A percentile compares a stretch with the other conserved stretches of the same genome.
These are phyloP conservation scores for Leptothorax acervorum DNA, from an alignment of 2,888 invertebrate genomes.

Conservation along the genomic window DNA sequence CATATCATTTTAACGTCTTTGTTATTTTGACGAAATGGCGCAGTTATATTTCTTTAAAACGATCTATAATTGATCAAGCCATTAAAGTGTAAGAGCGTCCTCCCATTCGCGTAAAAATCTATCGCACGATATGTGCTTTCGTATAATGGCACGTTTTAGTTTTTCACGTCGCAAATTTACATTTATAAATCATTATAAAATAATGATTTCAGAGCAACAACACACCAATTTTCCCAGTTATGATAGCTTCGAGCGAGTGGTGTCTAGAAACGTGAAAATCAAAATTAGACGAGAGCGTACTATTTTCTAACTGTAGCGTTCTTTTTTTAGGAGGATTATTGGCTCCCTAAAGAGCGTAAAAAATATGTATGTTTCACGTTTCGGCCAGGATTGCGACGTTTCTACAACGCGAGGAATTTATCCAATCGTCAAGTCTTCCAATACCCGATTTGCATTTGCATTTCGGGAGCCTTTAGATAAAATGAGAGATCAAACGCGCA, in stretches of 20 bases:
- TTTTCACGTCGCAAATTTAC: background rate
- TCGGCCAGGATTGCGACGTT: background rate
- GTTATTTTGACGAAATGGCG: background rate
- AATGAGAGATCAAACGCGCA: conserved; percentile 58
- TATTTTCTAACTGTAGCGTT: conserved; percentile 21
- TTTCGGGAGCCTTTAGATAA: conserved; percentile 49
- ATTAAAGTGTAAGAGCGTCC: background rate
- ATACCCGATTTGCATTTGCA: conserved; percentile 33
- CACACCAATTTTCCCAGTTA: background rate
- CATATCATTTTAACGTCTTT: background rate
- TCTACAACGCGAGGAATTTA: background rate
- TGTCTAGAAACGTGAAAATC: conserved; percentile 16
- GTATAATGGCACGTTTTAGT: background rate
- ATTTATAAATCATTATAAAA: background rate
- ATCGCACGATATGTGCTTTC: background rate
- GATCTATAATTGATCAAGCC: background rate
- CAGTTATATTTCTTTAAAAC: background rate
- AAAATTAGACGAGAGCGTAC: conserved; percentile 18
- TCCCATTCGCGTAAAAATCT: background rate
- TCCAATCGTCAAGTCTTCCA: conserved; percentile 26
- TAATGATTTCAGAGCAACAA: conserved; percentile 5
- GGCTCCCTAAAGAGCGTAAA: background rate
- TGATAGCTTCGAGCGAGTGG: background rate
- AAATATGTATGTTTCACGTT: conserved; percentile 6
- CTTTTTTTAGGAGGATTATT: background rate